Evolutionary conservation across 2,113 vertebrate species (phyloP).

Genomic region (Corythoichthys intestinalis): DNA sequence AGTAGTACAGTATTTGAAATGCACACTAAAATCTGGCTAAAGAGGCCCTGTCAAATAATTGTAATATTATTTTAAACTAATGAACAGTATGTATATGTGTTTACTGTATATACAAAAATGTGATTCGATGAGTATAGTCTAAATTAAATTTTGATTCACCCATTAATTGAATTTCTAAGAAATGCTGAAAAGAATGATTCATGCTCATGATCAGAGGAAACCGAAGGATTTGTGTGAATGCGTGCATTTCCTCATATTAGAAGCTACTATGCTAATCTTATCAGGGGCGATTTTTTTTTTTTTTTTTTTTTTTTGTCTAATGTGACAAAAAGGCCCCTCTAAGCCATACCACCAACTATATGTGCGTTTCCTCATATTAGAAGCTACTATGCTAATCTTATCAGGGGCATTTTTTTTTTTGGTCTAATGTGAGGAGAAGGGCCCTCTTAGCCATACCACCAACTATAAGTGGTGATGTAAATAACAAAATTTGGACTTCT

Average conservation of each 20-base stretch:
- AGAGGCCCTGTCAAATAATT: background rate
- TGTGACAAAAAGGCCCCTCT: background rate
- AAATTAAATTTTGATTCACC: background rate
- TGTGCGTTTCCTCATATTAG: background rate
- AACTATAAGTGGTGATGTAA: background rate
- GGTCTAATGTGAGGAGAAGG: background rate
- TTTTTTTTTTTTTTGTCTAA: background rate
- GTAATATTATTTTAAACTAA: background rate
- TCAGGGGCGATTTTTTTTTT: background rate
- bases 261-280: background rate
- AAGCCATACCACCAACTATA: background rate
- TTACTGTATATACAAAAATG: background rate
- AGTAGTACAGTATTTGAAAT: background rate
- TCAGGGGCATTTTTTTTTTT: background rate
- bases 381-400: background rate
- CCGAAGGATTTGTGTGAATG: background rate
- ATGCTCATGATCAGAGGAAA: background rate
- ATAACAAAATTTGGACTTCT: slow-evolving; percentile 21
- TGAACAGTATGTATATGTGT: background rate
- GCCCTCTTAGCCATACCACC: background rate
- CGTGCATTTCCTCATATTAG: background rate
- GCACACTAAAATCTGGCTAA: background rate
- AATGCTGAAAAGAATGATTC: background rate
- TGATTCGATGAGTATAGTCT: background rate
- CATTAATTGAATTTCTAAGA: background rate